Percentiles rank a stretch among this genome's conserved stretches.
These are phyloP conservation scores for Tribolium madens DNA, from an alignment of 1,140 invertebrate species.

Conservation along the genomic window DNA sequence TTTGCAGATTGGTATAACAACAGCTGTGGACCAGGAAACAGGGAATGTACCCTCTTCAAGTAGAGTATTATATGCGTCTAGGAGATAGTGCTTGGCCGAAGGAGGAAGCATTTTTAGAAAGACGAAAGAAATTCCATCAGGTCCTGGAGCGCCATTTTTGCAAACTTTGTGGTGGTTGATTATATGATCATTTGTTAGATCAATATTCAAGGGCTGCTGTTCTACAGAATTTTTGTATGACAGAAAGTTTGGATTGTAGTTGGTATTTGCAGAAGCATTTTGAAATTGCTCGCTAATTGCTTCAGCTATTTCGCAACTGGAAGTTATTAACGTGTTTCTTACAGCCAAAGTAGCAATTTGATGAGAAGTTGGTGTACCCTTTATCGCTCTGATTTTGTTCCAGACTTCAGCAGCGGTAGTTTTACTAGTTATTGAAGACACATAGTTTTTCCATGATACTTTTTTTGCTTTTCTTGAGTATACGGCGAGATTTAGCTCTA, in stretches of 20 bases:
- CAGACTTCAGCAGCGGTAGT: not conserved
- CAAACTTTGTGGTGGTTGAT: not conserved
- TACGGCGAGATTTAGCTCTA: slow-evolving; percentile 5
- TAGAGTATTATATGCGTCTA: slow-evolving; percentile 37
- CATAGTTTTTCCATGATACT: slow-evolving; percentile 30
- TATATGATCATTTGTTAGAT: not conserved
- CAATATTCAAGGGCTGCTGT: not conserved
- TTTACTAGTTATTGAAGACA: slow-evolving; percentile 2
- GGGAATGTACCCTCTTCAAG: slow-evolving; percentile 21
- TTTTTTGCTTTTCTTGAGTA: slow-evolving; percentile 12
- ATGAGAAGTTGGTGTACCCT: not conserved
- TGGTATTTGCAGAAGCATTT: not conserved
- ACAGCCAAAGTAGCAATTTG: not conserved
- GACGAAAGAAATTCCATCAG: slow-evolving; percentile 31
- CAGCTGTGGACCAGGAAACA: slow-evolving; percentile 10
- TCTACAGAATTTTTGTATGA: not conserved
- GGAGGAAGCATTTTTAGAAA: slow-evolving; percentile 24
- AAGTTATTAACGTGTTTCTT: not conserved
- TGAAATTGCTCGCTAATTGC: not conserved
- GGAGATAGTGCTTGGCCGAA: slow-evolving; percentile 14
- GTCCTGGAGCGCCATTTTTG: slow-evolving; percentile 39
- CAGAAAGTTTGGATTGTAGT: not conserved
- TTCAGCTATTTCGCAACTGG: not conserved
- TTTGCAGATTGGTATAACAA: slow-evolving; percentile 45
- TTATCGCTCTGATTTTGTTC: not conserved